Conservation (phyloP, 2,888 invertebrate species). For the Pseudanteris insignis region DNA sequence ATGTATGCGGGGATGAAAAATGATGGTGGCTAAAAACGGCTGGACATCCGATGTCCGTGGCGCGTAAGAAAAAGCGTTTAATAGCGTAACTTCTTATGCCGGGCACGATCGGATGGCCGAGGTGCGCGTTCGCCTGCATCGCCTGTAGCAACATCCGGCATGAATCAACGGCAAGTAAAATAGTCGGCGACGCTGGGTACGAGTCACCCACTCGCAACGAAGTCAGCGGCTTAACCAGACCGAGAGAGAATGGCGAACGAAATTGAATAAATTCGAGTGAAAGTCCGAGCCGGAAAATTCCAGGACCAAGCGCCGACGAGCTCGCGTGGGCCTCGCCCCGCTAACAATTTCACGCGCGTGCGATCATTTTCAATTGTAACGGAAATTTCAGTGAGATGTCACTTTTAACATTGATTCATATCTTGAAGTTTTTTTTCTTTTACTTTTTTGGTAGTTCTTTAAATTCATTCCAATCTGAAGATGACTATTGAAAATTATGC, state of each 20-base stretch:
- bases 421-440: too few relatives aligned
- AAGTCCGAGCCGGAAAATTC: conserved; percentile 45
- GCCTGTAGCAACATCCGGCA: conserved; percentile 65
- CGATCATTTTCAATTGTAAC: conserved; percentile 14
- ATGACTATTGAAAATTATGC: too few relatives aligned
- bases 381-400: too few relatives aligned
- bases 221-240: too few relatives aligned
- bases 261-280: conserved; percentile 57
- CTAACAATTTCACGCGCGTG: conserved; percentile 23
- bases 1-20: neutral
- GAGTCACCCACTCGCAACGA: conserved; percentile 52
- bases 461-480: too few relatives aligned
- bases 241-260: conserved; percentile 49
- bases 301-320: conserved; percentile 8
- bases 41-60: too few relatives aligned
- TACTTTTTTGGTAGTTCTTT: too few relatives aligned
- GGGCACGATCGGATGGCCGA: conserved; percentile 50
- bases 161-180: conserved; percentile 63
- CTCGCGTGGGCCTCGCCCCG: conserved; percentile 18
- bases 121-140: conserved; percentile 44
- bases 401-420: too few relatives aligned
- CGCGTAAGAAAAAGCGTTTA: conserved; percentile 33
- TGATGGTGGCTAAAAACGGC: neutral
- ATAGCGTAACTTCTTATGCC: conserved; percentile 50
- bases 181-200: conserved; percentile 49